Conservation (phyloP, 1,140 invertebrate species). For the Leptopilina boulardi region DNA sequence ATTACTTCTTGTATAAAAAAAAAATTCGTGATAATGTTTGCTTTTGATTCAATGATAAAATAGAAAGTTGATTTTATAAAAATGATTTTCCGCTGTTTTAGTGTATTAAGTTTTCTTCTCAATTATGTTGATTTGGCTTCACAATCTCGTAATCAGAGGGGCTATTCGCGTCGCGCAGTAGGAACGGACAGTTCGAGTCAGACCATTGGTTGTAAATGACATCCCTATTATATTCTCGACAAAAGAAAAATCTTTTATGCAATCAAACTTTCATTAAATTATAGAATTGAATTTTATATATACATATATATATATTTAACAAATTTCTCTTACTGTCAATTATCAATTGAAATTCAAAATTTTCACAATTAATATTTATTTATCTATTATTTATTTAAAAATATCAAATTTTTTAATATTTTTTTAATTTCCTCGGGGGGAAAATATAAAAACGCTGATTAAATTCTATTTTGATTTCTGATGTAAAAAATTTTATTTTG, state of each 20-base stretch:
- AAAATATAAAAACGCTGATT: too few relatives aligned
- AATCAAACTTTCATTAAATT: conserved; percentile 11
- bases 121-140: conserved; percentile 5
- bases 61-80: not conserved
- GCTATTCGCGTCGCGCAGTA: conserved; percentile 7
- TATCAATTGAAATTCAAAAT: too few relatives aligned
- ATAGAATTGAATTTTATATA: not conserved
- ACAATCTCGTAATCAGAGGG: conserved; percentile 9
- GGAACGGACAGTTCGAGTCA: not conserved
- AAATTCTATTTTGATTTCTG: not conserved
- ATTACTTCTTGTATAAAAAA: too few relatives aligned
- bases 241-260: conserved; percentile 3
- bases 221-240: not conserved
- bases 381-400: too few relatives aligned
- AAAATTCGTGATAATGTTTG: too few relatives aligned
- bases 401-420: too few relatives aligned
- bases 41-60: not conserved
- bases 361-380: too few relatives aligned
- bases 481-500: conserved; percentile 1
- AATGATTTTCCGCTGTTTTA: conserved; percentile 2
- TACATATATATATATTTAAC: too few relatives aligned
- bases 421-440: too few relatives aligned
- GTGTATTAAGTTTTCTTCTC: conserved; percentile 5
- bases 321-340: too few relatives aligned
- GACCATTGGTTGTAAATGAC: conserved; percentile 4